Evolutionary conservation across 1,140 invertebrate genomes (phyloP).

Genomic region (Lordiphosa clarofinis): DNA sequence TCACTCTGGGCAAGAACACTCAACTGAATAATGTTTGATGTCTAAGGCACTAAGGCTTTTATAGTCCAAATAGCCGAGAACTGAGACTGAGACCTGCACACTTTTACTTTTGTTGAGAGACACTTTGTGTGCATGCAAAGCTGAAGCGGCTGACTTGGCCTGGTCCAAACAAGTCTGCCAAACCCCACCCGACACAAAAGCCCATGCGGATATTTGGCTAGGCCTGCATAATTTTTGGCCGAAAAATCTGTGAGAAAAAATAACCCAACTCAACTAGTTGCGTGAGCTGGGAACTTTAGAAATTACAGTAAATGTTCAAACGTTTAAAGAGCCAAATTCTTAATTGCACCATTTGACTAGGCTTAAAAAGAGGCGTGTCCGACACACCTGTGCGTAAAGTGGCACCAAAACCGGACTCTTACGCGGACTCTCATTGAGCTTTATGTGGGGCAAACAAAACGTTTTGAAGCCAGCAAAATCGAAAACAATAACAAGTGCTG

Average conservation of each 20-base stretch:
- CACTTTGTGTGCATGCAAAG: constrained; percentile 57
- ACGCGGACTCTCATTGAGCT: constrained; percentile 6
- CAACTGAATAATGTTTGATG: constrained; percentile 58
- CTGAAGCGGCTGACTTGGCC: constrained; percentile 18
- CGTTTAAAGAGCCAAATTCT: constrained; percentile 30
- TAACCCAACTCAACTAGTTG: constrained; percentile 5
- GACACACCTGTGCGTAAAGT: constrained; percentile 40
- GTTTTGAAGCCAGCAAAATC: neutral
- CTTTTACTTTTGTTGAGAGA: constrained; percentile 70
- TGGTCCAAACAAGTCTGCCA: constrained; percentile 21
- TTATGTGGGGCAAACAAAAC: constrained; percentile 27
- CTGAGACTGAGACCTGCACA: constrained; percentile 30
- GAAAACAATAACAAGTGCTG: constrained; percentile 4
- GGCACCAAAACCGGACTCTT: constrained; percentile 16
- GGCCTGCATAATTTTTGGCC: constrained; percentile 4
- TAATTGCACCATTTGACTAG: constrained; percentile 38
- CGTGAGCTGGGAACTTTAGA: constrained; percentile 28
- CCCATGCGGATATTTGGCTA: constrained; percentile 53
- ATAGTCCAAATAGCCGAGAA: constrained; percentile 48
- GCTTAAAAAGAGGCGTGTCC: constrained; percentile 27
- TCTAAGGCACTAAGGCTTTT: constrained; percentile 59
- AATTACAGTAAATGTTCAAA: constrained; percentile 34
- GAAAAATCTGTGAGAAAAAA: constrained; percentile 21
- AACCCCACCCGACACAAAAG: constrained; percentile 29
- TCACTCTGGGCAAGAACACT: constrained; percentile 59